Evolutionary conservation across 2,113 vertebrate genomes (phyloP).

Genomic region (Dromiciops gliroides): DNA sequence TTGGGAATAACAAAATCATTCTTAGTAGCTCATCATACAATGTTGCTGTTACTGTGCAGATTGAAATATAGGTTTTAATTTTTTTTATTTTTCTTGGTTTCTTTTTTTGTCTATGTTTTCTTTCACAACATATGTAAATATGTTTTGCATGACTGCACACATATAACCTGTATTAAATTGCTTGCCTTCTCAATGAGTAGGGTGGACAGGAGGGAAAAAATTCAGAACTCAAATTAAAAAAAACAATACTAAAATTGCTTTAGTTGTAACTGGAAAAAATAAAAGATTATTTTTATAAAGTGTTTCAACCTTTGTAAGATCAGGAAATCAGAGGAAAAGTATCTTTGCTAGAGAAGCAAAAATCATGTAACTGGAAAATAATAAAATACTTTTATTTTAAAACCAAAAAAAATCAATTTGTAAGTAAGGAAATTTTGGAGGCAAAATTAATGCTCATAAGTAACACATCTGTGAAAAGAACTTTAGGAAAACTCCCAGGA

Average conservation of each 20-base stretch:
- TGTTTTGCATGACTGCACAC: neutral
- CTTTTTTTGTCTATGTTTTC: neutral
- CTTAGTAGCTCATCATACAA: no score
- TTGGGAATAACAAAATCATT: no score
- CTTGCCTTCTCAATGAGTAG: neutral
- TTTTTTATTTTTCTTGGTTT: neutral
- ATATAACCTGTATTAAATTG: neutral
- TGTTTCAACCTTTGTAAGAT: neutral
- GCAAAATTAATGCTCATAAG: neutral
- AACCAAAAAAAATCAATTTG: no score
- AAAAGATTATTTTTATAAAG: neutral
- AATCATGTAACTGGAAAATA: no score
- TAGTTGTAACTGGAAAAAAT: neutral
- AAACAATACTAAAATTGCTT: neutral
- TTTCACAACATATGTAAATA: neutral
- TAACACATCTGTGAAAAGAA: neutral
- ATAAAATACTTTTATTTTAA: no score
- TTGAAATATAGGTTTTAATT: neutral
- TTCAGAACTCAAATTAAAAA: neutral
- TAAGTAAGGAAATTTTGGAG: neutral
- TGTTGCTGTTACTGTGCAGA: neutral
- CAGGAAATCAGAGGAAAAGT: neutral
- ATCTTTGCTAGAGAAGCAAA: neutral
- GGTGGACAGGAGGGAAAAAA: neutral
- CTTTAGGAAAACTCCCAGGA: neutral